phyloP scores from a whole-genome alignment of 2,888 invertebrate genomes.

The Pterostichus madidus region DNA sequence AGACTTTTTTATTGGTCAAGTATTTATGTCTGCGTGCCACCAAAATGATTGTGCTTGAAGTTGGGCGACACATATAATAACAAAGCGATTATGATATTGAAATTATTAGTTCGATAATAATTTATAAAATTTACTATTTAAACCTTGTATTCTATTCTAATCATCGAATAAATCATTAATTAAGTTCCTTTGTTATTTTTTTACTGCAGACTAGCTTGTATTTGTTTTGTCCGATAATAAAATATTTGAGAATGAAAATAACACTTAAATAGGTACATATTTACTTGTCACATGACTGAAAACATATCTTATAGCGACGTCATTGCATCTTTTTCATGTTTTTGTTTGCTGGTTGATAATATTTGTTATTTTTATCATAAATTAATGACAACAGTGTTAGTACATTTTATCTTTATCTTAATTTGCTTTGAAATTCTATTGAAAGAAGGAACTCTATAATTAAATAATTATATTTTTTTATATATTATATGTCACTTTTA shows the following conservation, averaged over 20 bases:
- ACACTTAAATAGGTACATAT: conserved; percentile 33
- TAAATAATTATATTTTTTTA: conserved; percentile 49
- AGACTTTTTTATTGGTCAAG: conserved; percentile 12
- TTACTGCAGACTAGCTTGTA: conserved; percentile 1
- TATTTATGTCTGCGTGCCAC: conserved; percentile 23
- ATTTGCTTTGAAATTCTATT: conserved; percentile 39
- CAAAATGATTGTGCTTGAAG: conserved; percentile 24
- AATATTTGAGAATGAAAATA: conserved; percentile 35
- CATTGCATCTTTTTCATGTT: conserved; percentile 54
- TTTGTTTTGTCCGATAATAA: conserved; percentile 43
- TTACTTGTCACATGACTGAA: conserved; percentile 60
- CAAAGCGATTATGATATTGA: conserved; percentile 43
- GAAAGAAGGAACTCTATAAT: conserved; percentile 41
- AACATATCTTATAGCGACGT: conserved; percentile 48
- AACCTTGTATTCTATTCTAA: not conserved
- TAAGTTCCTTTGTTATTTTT: conserved; percentile 49
- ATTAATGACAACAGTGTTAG: conserved; percentile 42
- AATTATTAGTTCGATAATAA: conserved; percentile 39
- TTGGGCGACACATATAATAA: conserved; percentile 25
- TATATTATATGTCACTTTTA: conserved; percentile 37
- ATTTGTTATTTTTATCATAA: conserved; percentile 38
- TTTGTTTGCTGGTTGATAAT: conserved; percentile 49
- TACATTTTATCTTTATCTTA: conserved; percentile 53
- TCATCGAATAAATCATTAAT: conserved; percentile 20
- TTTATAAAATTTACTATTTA: conserved; percentile 11